Conservation (phyloP, 2,888 invertebrate species). For the Volucella inanis region DNA sequence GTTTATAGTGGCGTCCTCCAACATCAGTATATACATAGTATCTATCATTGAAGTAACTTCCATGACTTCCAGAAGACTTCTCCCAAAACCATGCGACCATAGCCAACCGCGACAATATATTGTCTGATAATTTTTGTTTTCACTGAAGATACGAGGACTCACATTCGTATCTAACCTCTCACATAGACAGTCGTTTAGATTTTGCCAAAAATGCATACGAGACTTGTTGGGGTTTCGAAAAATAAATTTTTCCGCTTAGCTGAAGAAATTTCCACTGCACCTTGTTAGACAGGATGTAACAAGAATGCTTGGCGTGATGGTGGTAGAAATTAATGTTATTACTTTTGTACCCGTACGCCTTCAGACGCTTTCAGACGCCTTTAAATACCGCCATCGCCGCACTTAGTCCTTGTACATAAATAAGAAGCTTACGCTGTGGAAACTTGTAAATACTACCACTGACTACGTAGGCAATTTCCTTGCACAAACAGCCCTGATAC, state of each 20-base stretch:
- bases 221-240: constrained; percentile 59
- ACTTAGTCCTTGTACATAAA: constrained; percentile 76
- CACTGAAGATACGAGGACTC: constrained; percentile 37
- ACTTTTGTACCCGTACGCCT: constrained; percentile 74
- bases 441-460: constrained; percentile 75
- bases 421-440: constrained; percentile 77
- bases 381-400: constrained; percentile 28
- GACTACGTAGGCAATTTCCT: constrained; percentile 73
- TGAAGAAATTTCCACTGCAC: constrained; percentile 69
- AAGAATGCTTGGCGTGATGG: constrained; percentile 48
- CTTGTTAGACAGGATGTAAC: constrained; percentile 33
- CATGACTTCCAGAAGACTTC: too few relatives aligned
- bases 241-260: constrained; percentile 71
- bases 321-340: constrained; percentile 77
- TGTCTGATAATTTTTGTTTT: constrained; percentile 32
- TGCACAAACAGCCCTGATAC: constrained; percentile 60
- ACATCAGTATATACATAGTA: too few relatives aligned
- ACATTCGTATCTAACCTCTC: constrained; percentile 39
- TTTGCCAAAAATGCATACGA: constrained; percentile 37
- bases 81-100: background rate
- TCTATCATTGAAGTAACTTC: too few relatives aligned
- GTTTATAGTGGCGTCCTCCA: too few relatives aligned
- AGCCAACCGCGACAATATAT: constrained; percentile 48
- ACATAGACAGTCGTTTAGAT: constrained; percentile 34
- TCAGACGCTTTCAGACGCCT: constrained; percentile 67